phyloP scores from a whole-genome alignment of 2,888 invertebrate species.

The Arctia plantaginis region DNA sequence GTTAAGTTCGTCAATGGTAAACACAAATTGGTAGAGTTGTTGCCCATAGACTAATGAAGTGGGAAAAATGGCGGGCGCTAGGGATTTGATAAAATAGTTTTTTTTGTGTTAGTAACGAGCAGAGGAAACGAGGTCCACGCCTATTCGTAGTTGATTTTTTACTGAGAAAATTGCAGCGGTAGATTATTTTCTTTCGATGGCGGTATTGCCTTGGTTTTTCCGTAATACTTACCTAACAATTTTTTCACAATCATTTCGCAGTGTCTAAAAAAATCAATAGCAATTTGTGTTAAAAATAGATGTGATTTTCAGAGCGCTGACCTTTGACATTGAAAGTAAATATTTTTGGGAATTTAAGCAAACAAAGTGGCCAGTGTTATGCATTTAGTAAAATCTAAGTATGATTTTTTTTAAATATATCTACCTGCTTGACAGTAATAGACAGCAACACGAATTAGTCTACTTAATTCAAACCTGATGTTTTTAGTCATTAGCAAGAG shows the following conservation, averaged over 20 bases:
- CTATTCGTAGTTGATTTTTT: constrained; percentile 24
- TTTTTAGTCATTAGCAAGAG: no score
- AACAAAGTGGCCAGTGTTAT: no score
- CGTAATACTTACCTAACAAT: not conserved
- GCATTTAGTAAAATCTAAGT: no score
- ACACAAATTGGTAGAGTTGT: constrained; percentile 26
- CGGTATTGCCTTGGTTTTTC: not conserved
- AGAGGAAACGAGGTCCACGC: constrained; percentile 30
- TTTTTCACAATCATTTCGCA: not conserved
- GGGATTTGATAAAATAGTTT: constrained; percentile 37
- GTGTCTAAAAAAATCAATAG: not conserved
- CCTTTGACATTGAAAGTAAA: not conserved
- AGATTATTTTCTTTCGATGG: constrained; percentile 5
- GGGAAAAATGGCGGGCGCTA: constrained; percentile 37
- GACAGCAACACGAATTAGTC: no score
- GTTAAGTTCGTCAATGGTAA: constrained; percentile 1
- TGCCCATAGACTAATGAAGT: constrained; percentile 49
- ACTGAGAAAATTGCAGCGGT: constrained; percentile 14
- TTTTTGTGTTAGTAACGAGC: constrained; percentile 40
- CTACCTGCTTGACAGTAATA: no score
- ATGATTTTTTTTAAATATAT: no score
- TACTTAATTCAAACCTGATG: no score
- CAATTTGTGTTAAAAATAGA: not conserved
- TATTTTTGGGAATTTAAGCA: no score
- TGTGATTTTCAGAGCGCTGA: not conserved